Evolutionary conservation across 37 sponge, comb jelly and placozoan species (phyloP), one percentile per base, ranked within the genome.

Genomic region (Axinella damicornis): DNA sequence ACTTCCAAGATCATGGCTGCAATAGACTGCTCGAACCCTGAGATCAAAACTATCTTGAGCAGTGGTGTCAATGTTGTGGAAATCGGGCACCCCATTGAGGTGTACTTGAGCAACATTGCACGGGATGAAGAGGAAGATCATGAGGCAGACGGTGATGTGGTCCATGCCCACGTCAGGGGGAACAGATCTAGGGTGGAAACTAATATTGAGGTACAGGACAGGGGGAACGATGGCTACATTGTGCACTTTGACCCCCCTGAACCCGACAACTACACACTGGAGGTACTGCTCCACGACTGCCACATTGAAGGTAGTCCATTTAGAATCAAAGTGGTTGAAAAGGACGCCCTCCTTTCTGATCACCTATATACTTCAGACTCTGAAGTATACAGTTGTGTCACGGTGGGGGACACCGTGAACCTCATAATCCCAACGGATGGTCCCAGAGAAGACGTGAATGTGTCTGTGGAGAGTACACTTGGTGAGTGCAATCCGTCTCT

Each of bases 231-330:
- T 69, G 20, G 40, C 16, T 53, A 55, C 37, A 36, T 67, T 32
- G 73, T 83, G 16, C 63, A 71, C 5, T 81, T 58, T 57, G 74
- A 24, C 17, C 69, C 78, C 0, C 16, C 62, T 36, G 21, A 28
- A 25, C 70, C 76, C 2, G 83, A 79, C 31, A 63, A 75, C 40
- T 82, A 82, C 53, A 36, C 31, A 21, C 61, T 88, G 27, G 65
- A 65, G 14, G 65, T 88, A n/a, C 20, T 32, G 14, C 72, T 24
- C 28, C 20, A 58, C 28, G 83, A 69, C 2, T 21, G 41, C 12
- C 77, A 73, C 27, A 65, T 88, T 6, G 53, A 35, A 54, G 83
- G 83, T 21, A 73, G 76, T 63, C 91, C 91, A 35, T 90, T 86
- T 63, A 9, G 28, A 40, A 57, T 90, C 22, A 69, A 62, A 65